Evolutionary conservation across 2,797 vertebrate genomes (phyloP), one percentile per base, ranked within the genome.

Genomic region (Anguilla megastoma): DNA sequence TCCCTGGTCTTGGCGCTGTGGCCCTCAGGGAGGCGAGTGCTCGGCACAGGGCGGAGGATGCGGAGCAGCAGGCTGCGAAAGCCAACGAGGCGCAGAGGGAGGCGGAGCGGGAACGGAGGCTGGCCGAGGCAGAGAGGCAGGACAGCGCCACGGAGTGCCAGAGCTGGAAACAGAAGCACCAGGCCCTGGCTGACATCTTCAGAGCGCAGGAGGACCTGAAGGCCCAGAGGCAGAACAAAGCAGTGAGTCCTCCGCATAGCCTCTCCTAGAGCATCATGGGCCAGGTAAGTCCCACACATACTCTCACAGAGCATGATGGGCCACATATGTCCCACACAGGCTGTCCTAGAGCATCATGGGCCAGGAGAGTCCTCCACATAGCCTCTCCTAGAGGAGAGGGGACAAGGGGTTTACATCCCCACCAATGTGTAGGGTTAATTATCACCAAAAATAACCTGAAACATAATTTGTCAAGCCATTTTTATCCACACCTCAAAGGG

Each of bases 191-290:
- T 0, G 92, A 95, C 54, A 36, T 86, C 30, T 84, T 95, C 71
- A 87, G 92, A 87, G 91, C 89, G 1, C 91, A 95, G 91, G 93
- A 96, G 86, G 95, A 96, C 71, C 89, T 94, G 85, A 95, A 93
- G 91, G 92, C 94, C 36, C 94, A 94, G 92, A 92, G 93, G 86
- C 91, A 94, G 92, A 96, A 91, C 91, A 97, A 96, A 92, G 93
- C 91, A 0, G 95, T 97, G 86, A 92, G 94, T 87, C 79, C 21
- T 50, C 7, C 69, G 58, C 16, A 30, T 18, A 24, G 50, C 7
- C 36, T 85, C 56, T 63, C 56, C 10, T 27, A 79, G 30, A 21
- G 74, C 74, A 79, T 45, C n/a, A 21, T 21, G 33, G 30, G 69
- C 69, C 69, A 33, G 69, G 33, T 41, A 3, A 21, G 33, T 79